These are phyloP conservation scores for Choloepus hoffmanni DNA, from an alignment of 2,113 vertebrate genomes.

Conservation along the genomic window DNA sequence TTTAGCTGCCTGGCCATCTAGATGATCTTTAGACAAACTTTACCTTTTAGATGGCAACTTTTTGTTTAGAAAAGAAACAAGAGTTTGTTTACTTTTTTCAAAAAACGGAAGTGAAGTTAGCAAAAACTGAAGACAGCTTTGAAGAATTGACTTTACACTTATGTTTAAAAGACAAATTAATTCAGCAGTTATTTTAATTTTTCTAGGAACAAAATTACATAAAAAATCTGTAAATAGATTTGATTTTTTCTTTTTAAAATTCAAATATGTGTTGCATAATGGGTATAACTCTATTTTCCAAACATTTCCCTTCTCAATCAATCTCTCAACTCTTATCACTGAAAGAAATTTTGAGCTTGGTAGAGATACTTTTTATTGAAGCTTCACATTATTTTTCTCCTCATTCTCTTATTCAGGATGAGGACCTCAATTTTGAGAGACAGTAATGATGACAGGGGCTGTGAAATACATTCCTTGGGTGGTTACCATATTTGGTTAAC, in stretches of 20 bases:
- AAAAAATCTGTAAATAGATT: not conserved
- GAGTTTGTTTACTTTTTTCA: not conserved
- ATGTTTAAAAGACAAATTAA: not conserved
- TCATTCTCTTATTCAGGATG: not conserved
- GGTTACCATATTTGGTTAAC: not conserved
- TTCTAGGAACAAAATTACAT: not conserved
- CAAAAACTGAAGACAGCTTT: not conserved
- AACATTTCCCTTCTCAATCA: not conserved
- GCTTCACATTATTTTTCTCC: not conserved
- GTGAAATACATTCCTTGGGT: not conserved
- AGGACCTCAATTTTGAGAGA: not conserved
- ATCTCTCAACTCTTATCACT: not conserved
- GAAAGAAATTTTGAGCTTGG: not conserved
- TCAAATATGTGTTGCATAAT: not conserved
- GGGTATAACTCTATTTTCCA: not conserved
- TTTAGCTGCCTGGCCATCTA: not conserved
- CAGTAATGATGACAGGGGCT: too few species aligned
- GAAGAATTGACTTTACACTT: not conserved
- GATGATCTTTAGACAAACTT: not conserved
- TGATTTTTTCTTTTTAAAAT: not conserved
- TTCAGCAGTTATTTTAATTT: not conserved
- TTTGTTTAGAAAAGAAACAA: slow-evolving; percentile 14
- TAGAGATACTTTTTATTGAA: not conserved
- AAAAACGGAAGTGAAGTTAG: not conserved
- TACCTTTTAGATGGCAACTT: not conserved